Evolutionary conservation across 2,888 invertebrate species (phyloP), one percentile per base, ranked within the genome.

Genomic region (Platycnemis pennipes): DNA sequence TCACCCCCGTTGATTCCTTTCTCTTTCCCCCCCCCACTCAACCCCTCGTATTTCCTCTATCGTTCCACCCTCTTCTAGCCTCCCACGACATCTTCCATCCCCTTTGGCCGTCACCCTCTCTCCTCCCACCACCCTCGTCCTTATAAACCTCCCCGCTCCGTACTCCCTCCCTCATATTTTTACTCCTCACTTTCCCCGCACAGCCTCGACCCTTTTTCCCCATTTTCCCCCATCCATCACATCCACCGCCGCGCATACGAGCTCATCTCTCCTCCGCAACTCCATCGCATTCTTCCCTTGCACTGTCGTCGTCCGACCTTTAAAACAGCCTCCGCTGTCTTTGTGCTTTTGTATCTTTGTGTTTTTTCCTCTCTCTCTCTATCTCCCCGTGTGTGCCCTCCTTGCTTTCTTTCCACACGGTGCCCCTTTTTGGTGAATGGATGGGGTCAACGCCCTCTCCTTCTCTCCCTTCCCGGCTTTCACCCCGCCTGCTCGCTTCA

Each of bases 1-100:
- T 77, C 77, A 77, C 77, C 77, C 77, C 77, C 77, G 77, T 77
- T 77, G 77, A 77, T 31, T 77, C 77, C 77, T 77, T 77, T 77
- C 77, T 77, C 77, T 77, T 77, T 77, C 77, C 37, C 77, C 77
- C 13, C 77, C 77, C 16, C 8, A 11, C 26, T 77, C 77, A 77
- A 37, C 37, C 77, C 77, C 7, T 16, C 13, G 77, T 77, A 77
- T 77, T 77, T 77, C 37, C 77, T 37, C 49, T n/a, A n/a, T 19
- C 49, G 49, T 19, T 49, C 49, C 49, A 49, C 69, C 37, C 69
- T 22, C 63, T 63, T 22, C 63, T 16, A 22, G 63, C 63, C 19
- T 26, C n/a, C 77, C 77, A 77, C 31, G 77, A 77, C 31, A 26
- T 77, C 77, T 37, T 77, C 77, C 37, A 37, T 37, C 69, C 69